Conservation (phyloP, 2,797 vertebrate genomes). For the Rhyacichthys aspro region DNA sequence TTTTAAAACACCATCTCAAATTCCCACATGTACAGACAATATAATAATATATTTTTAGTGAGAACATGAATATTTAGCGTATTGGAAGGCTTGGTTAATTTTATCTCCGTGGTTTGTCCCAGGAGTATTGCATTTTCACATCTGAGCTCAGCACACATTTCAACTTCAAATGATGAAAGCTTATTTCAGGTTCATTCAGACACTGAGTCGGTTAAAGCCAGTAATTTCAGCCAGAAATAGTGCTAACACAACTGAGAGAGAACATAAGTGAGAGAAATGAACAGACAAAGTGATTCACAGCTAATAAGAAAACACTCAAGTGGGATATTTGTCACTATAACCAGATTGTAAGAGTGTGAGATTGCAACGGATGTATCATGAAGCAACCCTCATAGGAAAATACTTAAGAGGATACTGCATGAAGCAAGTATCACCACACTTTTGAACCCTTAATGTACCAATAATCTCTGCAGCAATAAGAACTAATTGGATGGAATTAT, state of each 20-base stretch:
- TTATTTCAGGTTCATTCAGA: slow-evolving; percentile 52
- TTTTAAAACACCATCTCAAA: background rate
- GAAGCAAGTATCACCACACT: slow-evolving; percentile 58
- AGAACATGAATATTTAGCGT: slow-evolving; percentile 20
- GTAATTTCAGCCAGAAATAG: slow-evolving; percentile 52
- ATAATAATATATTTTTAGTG: slow-evolving; percentile 44
- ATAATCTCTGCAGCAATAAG: slow-evolving; percentile 19
- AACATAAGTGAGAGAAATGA: slow-evolving; percentile 63
- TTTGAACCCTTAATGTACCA: slow-evolving; percentile 20
- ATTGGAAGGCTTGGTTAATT: slow-evolving; percentile 39
- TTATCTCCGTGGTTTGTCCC: slow-evolving; percentile 49
- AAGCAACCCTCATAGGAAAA: slow-evolving; percentile 44
- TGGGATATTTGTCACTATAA: slow-evolving; percentile 31
- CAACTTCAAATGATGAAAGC: slow-evolving; percentile 57
- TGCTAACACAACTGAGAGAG: slow-evolving; percentile 60
- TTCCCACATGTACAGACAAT: slow-evolving; percentile 1
- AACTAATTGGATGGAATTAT: slow-evolving; percentile 3
- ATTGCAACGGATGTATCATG: slow-evolving; percentile 25
- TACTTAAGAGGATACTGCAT: slow-evolving; percentile 49
- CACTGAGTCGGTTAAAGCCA: slow-evolving; percentile 35
- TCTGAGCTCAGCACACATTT: slow-evolving; percentile 44
- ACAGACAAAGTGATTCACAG: slow-evolving; percentile 34
- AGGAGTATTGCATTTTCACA: slow-evolving; percentile 47
- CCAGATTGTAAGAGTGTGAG: slow-evolving; percentile 22
- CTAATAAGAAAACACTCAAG: slow-evolving; percentile 29